Percentiles rank a stretch among this genome's conserved stretches.
These are phyloP conservation scores for Barbus barbus DNA, from an alignment of 2,113 vertebrate genomes.

Conservation along the genomic window DNA sequence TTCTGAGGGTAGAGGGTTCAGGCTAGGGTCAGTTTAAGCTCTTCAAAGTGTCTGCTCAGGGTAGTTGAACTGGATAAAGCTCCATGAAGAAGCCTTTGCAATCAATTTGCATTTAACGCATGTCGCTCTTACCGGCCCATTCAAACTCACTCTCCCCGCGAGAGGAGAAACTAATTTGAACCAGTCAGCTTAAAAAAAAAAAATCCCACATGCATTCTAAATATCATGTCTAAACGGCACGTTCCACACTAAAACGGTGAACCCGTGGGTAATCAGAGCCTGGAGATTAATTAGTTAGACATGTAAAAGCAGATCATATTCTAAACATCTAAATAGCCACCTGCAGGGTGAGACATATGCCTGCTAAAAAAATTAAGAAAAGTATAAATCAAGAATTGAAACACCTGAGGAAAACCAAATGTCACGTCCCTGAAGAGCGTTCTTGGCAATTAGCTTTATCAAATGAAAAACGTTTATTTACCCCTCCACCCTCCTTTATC, in stretches of 20 bases:
- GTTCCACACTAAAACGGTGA: background rate
- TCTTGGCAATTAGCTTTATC: background rate
- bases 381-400: background rate
- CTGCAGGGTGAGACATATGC: background rate
- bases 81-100: background rate
- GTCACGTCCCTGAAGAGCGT: background rate
- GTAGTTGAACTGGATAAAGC: constrained; percentile 13
- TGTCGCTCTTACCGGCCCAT: background rate
- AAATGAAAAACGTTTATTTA: background rate
- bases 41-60: constrained; percentile 13
- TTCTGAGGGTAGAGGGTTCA: background rate
- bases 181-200: background rate
- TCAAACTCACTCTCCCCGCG: background rate
- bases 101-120: background rate
- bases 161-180: background rate
- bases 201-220: background rate
- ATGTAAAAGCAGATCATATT: constrained; percentile 2
- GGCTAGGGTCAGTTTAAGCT: constrained; percentile 9
- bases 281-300: constrained; percentile 29
- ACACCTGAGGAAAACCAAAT: constrained; percentile 27
- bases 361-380: background rate
- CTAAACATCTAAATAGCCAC: constrained; percentile 2
- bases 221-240: background rate
- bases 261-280: background rate
- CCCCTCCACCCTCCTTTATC: background rate